Evolutionary conservation across 2,888 invertebrate species (phyloP).

Genomic region (Oscheius sp.): DNA sequence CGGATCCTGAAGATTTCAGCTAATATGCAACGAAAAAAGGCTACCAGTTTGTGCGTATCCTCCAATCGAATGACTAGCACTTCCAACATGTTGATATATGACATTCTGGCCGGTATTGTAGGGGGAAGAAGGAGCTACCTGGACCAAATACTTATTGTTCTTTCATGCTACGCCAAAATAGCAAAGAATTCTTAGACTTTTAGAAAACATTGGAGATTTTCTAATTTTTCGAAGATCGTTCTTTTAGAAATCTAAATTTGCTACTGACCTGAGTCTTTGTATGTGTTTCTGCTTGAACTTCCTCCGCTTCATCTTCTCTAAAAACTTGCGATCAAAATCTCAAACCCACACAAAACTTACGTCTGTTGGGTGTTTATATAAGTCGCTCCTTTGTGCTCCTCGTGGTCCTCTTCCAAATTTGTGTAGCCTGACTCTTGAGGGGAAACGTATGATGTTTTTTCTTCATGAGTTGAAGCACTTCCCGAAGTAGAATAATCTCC

Average conservation of each 20-base stretch:
- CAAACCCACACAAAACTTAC: background rate
- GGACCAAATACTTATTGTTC: background rate
- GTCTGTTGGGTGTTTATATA: conserved; percentile 6
- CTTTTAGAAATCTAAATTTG: background rate
- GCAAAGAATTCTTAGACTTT: no score
- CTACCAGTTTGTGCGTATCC: conserved; percentile 2
- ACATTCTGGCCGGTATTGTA: background rate
- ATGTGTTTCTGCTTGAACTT: conserved; percentile 10
- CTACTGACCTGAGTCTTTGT: background rate
- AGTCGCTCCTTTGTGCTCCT: conserved; percentile 18
- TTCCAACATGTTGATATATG: no score
- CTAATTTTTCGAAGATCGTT: background rate
- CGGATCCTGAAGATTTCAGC: background rate
- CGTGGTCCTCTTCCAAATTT: conserved; percentile 43
- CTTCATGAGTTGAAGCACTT: background rate
- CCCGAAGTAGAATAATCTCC: background rate
- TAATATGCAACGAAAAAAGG: background rate
- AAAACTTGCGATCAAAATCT: background rate
- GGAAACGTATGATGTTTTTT: background rate
- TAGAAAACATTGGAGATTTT: background rate
- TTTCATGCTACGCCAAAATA: background rate
- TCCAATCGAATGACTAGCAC: background rate
- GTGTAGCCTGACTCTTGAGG: conserved; percentile 34
- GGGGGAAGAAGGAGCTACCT: background rate
- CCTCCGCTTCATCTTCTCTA: conserved; percentile 10